A percentile compares a stretch with the other conserved stretches of the same genome.
Evolutionary conservation across 2,888 invertebrate species (phyloP).

Genomic region (Pseudanteris insignis): DNA sequence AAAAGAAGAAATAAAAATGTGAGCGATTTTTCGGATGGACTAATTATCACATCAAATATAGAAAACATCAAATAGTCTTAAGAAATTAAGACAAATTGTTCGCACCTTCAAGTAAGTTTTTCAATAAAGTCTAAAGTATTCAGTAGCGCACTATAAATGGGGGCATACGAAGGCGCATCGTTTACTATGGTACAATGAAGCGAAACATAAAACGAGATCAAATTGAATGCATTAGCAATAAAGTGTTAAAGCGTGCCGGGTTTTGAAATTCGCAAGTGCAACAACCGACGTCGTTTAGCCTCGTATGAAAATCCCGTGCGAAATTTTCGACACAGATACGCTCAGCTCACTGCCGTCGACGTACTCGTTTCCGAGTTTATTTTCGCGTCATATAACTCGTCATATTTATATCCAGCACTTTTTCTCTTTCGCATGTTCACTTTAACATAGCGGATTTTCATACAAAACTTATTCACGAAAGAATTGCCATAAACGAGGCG

Average conservation of each 20-base stretch:
- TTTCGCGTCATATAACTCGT: constrained; percentile 16
- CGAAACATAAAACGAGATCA: constrained; percentile 16
- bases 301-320: constrained; percentile 1
- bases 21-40: no score
- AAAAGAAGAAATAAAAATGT: no score
- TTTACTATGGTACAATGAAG: no score
- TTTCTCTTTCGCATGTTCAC: constrained; percentile 4
- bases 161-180: no score
- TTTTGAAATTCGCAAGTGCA: constrained; percentile 8
- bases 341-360: background rate
- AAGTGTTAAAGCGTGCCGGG: constrained; percentile 16
- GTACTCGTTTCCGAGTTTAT: constrained; percentile 4
- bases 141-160: no score
- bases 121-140: no score
- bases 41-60: no score
- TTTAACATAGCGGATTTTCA: constrained; percentile 15
- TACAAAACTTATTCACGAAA: constrained; percentile 15
- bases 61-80: no score
- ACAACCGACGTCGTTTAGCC: background rate
- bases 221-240: constrained; percentile 24
- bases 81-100: no score
- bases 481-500: constrained; percentile 13
- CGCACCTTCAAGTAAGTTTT: no score
- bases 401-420: constrained; percentile 15
- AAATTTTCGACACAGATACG: constrained; percentile 1